phyloP scores from a whole-genome alignment of 2,888 invertebrate species.

The Amiota communis region DNA sequence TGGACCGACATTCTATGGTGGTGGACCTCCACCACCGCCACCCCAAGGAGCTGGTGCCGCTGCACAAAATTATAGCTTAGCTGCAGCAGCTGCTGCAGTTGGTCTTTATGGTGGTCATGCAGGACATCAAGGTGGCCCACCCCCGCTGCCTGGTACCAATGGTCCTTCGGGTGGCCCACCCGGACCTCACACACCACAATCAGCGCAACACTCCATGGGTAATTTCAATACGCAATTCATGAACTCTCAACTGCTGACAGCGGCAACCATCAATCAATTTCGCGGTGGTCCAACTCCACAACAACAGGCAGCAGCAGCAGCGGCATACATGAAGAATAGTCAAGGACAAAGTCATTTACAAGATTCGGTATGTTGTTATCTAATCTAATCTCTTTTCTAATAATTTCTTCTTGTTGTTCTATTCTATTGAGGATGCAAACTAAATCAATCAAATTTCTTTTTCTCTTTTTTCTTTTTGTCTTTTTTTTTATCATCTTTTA shows the following conservation, averaged over 20 bases:
- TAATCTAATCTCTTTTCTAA: not conserved
- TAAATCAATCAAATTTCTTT: not conserved
- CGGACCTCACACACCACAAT: slow-evolving; percentile 59
- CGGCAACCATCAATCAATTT: slow-evolving; percentile 74
- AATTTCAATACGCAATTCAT: slow-evolving; percentile 76
- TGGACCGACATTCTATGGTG: slow-evolving; percentile 70
- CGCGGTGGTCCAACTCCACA: slow-evolving; percentile 71
- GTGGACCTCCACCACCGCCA: slow-evolving; percentile 56
- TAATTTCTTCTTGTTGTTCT: too few relatives aligned
- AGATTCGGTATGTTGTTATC: slow-evolving; percentile 70
- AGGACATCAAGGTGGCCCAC: slow-evolving; percentile 67
- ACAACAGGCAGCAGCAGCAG: slow-evolving; percentile 59
- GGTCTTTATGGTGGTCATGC: slow-evolving; percentile 72
- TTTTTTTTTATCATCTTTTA: not conserved
- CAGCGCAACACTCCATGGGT: slow-evolving; percentile 72
- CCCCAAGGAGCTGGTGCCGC: slow-evolving; percentile 68
- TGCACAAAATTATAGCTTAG: slow-evolving; percentile 71
- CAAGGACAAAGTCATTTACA: slow-evolving; percentile 73
- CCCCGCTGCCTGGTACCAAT: slow-evolving; percentile 65
- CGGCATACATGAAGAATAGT: slow-evolving; percentile 70
- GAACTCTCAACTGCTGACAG: slow-evolving; percentile 79
- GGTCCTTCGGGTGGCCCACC: slow-evolving; percentile 67
- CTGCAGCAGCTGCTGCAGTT: slow-evolving; percentile 64
- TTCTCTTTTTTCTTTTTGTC: slow-evolving; percentile 20
- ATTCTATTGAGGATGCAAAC: not conserved